Conservation (phyloP, 1,140 invertebrate genomes). For the Drosophila carrolli region DNA sequence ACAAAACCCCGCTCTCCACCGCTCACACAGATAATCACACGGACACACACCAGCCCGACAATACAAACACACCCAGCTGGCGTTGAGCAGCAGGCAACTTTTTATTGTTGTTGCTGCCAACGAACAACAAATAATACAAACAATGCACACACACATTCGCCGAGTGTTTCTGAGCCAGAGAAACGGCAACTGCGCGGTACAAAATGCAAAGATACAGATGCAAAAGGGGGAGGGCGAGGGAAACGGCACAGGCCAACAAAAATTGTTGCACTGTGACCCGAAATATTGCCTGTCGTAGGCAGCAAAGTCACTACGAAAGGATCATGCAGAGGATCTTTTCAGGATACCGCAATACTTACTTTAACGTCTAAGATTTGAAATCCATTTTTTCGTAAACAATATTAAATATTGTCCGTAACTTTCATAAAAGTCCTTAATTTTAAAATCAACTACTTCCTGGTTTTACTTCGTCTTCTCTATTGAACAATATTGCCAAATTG, state of each 20-base stretch:
- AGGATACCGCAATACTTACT: background rate
- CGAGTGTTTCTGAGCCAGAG: conserved; percentile 37
- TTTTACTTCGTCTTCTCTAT: too few species aligned
- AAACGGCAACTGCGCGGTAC: conserved; percentile 75
- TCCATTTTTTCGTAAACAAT: too few species aligned
- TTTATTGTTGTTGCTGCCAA: conserved; percentile 64
- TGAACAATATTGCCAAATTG: too few species aligned
- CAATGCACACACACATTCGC: conserved; percentile 56
- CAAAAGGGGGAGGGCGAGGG: conserved; percentile 7
- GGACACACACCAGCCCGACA: background rate
- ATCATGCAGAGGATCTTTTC: background rate
- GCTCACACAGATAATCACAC: conserved; percentile 18
- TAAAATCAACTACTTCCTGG: too few species aligned
- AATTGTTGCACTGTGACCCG: conserved; percentile 44
- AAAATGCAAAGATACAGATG: conserved; percentile 74
- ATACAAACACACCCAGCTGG: conserved; percentile 23
- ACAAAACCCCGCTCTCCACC: conserved; percentile 52
- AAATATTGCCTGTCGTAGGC: background rate
- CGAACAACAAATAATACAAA: conserved; percentile 82
- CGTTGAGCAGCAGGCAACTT: conserved; percentile 60
- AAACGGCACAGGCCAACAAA: conserved; percentile 47
- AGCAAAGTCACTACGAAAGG: background rate
- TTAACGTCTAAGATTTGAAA: too few species aligned
- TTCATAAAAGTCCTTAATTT: too few species aligned
- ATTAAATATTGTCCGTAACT: too few species aligned